These are phyloP conservation scores for Boleophthalmus pectinirostris DNA, from an alignment of 2,113 vertebrate species.

Conservation along the genomic window DNA sequence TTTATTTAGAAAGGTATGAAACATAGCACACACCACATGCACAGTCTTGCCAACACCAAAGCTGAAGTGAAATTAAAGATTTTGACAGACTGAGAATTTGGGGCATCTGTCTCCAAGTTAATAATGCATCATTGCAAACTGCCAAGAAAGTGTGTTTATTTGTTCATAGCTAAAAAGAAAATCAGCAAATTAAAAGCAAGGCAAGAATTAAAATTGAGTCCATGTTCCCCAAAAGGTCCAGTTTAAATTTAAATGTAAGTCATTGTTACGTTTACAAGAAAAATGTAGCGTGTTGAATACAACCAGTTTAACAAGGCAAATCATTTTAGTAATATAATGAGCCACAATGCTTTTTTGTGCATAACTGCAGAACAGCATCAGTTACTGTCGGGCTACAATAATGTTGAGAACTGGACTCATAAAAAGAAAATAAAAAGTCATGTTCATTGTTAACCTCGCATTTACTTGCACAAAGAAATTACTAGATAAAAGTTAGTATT, in stretches of 20 bases:
- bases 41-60: background rate
- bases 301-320: no score
- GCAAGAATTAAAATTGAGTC: background rate
- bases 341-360: background rate
- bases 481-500: conserved; percentile 17
- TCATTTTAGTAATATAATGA: background rate
- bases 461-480: conserved; percentile 8
- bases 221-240: background rate
- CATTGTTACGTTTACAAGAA: no score
- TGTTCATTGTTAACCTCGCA: background rate
- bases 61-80: background rate
- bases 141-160: background rate
- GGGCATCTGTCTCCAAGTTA: background rate
- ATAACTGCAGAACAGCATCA: no score
- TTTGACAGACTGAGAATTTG: background rate
- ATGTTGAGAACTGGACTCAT: background rate
- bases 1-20: background rate
- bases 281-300: no score
- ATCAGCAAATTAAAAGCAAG: background rate
- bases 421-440: background rate
- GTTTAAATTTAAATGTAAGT: background rate
- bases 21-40: background rate
- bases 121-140: background rate
- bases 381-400: no score
- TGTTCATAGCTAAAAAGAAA: background rate